Base-by-base conservation (phyloP, 2,113 vertebrate species). In the Oreochromis tanganicae region DNA sequence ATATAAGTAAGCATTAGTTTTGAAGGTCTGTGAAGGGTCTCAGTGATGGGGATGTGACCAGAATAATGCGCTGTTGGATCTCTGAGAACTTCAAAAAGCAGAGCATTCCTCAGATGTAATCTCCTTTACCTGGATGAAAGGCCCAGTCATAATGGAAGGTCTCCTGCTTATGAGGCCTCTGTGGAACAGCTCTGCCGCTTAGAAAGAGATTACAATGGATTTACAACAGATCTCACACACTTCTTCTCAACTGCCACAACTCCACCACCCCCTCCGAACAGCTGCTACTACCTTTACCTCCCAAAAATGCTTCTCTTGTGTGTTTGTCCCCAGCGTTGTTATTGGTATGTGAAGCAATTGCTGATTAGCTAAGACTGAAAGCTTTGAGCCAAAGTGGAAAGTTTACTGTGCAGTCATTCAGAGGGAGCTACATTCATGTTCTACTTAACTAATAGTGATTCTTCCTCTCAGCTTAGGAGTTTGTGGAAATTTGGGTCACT, bases 141-240 rank as follows among this genome's bases (percentile, higher is more conserved):
- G 84, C 59, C 94, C 89, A 93, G 93, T 96, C 94, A 95, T 87
- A 93, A 88, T 84, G 93, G 95, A 95, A 96, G 94, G 95, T 96
- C 97, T 95, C 92, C 91, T 88, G 89, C 92, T 96, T 93, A 94
- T 66, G 89, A 92, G 89, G 88, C 87, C 91, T 90, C 94, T 80
- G 82, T 79, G 93, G 89, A 95, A 89, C 94, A 94, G 92, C 87
- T 91, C 93, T 91, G 94, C 95, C 87, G 91, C 84, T 97, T 96
- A 96, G 93, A 84, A 81, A 91, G 94, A 96, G 95, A 96, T 96
- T 97, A 97, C 90, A 95, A 90, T 91, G 96, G 94, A 89, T 96
- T 96, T 96, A 95, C 52, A 50, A 87, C 89, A 94, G 93, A 97
- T 96, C 95, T 95, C 91, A 84, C 88, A 89, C 92, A 90, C 92